Evolutionary conservation across 2,113 vertebrate genomes (phyloP).

Genomic region (Saiga tatarica): DNA sequence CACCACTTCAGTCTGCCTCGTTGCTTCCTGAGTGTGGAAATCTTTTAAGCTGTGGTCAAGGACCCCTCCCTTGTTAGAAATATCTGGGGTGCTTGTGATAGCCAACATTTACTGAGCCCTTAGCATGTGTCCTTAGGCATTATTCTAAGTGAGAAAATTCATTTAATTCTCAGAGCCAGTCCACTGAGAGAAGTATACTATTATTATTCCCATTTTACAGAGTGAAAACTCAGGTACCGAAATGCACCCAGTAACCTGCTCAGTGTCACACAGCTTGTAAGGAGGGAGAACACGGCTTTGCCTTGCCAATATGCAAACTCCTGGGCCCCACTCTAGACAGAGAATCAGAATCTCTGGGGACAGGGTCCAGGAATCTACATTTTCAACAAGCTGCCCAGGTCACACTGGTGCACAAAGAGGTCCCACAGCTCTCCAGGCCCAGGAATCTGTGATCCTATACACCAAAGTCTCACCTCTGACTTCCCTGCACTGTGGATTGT

Average conservation of each 20-base stretch:
- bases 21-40: neutral
- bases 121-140: neutral
- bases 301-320: neutral
- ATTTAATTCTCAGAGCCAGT: neutral
- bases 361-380: neutral
- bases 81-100: neutral
- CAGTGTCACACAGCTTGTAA: neutral
- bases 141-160: neutral
- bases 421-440: neutral
- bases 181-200: neutral
- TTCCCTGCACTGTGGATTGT: slow-evolving; percentile 91
- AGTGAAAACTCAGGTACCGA: neutral
- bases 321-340: neutral
- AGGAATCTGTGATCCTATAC: neutral
- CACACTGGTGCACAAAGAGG: neutral
- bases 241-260: neutral
- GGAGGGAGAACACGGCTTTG: neutral
- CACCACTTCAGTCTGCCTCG: neutral
- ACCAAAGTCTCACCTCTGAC: slow-evolving; percentile 85
- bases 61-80: neutral
- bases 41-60: neutral
- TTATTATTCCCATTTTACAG: neutral
- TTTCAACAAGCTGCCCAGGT: neutral
- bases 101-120: neutral
- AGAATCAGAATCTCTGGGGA: neutral